Percentiles rank a stretch among this genome's conserved stretches.
phyloP scores from a whole-genome alignment of 1,140 invertebrate species.

The Eulimnadia texana region DNA sequence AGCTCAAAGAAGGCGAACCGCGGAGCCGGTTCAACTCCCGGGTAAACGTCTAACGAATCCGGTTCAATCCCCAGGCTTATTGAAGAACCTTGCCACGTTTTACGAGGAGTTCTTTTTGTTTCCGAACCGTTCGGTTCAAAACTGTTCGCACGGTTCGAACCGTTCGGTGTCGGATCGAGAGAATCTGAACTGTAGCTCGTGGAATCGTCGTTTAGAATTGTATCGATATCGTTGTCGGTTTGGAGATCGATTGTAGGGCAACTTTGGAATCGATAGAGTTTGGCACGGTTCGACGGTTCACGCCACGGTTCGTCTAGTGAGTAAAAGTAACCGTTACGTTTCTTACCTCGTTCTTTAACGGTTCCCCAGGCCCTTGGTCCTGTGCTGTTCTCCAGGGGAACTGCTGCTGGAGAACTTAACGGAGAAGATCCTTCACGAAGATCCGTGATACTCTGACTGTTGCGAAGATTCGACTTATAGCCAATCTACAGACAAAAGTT shows the following conservation, averaged over 20 bases:
- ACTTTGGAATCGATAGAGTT: neutral
- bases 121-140: no score
- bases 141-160: no score
- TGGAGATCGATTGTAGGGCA: neutral
- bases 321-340: neutral
- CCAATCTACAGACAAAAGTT: constrained; percentile 20
- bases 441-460: constrained; percentile 67
- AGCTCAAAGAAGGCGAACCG: neutral
- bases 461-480: constrained; percentile 44
- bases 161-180: constrained; percentile 32
- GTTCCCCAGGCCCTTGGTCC: neutral
- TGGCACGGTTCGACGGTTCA: neutral
- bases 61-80: neutral
- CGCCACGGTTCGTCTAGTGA: neutral
- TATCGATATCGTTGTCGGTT: neutral
- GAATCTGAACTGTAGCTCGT: constrained; percentile 61
- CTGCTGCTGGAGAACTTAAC: neutral
- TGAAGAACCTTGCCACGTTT: constrained; percentile 4
- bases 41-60: neutral
- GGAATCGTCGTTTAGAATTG: constrained; percentile 34
- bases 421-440: constrained; percentile 31
- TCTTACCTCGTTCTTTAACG: constrained; percentile 11
- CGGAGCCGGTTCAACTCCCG: neutral
- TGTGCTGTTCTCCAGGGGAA: neutral
- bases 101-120: constrained; percentile 2